These are phyloP conservation scores for Galaxias olidus DNA, from an alignment of 2,797 vertebrate genomes.

Conservation along the genomic window DNA sequence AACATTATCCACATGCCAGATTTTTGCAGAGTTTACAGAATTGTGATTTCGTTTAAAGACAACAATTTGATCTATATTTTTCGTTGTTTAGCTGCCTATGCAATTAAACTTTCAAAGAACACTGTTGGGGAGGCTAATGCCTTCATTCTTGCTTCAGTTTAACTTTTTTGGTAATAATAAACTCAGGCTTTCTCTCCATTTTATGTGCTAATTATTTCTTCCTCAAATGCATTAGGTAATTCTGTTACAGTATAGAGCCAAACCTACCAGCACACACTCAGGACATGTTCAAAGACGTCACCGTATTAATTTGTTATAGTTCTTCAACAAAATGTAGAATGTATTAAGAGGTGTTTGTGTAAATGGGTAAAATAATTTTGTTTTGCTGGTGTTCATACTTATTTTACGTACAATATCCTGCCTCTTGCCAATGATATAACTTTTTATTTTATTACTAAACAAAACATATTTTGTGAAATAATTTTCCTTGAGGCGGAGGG, in stretches of 20 bases:
- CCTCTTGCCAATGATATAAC: conserved; percentile 62
- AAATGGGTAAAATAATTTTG: conserved; percentile 1
- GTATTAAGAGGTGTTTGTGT: too few species aligned
- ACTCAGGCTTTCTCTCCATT: conserved; percentile 73
- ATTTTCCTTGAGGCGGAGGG: conserved; percentile 67
- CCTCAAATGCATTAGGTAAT: conserved; percentile 60
- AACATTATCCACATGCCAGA: too few species aligned
- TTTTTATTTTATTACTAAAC: conserved; percentile 74
- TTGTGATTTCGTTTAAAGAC: conserved; percentile 38
- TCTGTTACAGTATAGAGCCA: conserved; percentile 33
- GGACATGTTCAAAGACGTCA: conserved; percentile 55
- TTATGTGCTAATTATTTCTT: conserved; percentile 80
- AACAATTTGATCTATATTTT: conserved; percentile 75
- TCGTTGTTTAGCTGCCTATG: conserved; percentile 81
- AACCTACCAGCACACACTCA: conserved; percentile 57
- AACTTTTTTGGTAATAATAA: conserved; percentile 84
- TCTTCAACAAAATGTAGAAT: too few species aligned
- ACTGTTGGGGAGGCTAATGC: conserved; percentile 73
- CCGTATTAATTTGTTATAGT: conserved; percentile 33
- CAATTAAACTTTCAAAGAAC: conserved; percentile 73
- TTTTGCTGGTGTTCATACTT: conserved; percentile 56
- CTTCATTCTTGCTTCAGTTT: conserved; percentile 42
- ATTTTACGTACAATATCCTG: conserved; percentile 54
- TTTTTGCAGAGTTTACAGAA: conserved; percentile 9
- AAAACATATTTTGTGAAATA: background rate